Conservation (phyloP, 2,888 invertebrate genomes). For the Phanerotoma sp. region DNA sequence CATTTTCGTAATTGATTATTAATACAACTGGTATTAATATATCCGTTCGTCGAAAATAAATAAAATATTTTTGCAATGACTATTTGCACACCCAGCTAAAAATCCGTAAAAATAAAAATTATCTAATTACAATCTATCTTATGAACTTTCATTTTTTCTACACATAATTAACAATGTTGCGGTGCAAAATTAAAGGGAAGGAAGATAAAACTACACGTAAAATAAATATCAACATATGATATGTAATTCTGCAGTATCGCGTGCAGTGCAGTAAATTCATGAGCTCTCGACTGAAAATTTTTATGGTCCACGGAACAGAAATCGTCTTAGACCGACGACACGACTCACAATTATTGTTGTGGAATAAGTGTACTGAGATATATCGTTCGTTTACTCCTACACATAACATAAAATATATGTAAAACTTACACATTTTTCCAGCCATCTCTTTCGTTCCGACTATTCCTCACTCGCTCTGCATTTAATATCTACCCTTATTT, state of each 20-base stretch:
- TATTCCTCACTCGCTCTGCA: background rate
- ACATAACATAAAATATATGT: background rate
- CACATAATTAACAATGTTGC: background rate
- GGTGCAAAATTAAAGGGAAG: no score
- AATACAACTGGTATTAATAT: no score
- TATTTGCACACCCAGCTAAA: no score
- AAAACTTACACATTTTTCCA: background rate
- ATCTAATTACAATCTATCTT: no score
- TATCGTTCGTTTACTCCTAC: background rate
- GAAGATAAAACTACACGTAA: background rate
- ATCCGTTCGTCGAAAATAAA: no score
- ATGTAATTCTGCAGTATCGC: no score
- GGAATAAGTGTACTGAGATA: background rate
- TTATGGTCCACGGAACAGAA: conserved; percentile 34
- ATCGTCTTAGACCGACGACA: conserved; percentile 33
- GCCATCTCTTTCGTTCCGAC: background rate
- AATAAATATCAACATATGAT: background rate
- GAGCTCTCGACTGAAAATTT: conserved; percentile 17
- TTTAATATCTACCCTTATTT: conserved; percentile 4
- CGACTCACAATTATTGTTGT: conserved; percentile 18
- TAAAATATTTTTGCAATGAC: no score
- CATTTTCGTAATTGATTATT: no score
- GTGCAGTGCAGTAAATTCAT: conserved; percentile 10
- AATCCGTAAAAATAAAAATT: no score
- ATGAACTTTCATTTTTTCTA: background rate